Conservation (phyloP, 2,888 invertebrate species). For the Penaeus monodon region DNA sequence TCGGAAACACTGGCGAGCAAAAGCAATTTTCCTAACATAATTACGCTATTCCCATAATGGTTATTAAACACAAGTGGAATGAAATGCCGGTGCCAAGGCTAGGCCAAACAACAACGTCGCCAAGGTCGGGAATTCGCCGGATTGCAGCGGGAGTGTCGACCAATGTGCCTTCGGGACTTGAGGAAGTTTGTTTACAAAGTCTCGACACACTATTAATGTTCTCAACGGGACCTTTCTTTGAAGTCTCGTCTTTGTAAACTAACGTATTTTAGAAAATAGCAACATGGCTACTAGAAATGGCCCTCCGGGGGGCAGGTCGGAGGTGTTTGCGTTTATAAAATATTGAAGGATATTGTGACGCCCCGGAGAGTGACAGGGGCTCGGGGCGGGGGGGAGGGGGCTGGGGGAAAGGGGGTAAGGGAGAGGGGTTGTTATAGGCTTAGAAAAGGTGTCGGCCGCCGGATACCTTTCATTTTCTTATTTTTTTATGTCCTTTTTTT, state of each 20-base stretch:
- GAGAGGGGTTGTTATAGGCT: background rate
- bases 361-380: background rate
- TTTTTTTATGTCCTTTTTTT: no score
- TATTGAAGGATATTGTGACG: background rate
- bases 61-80: constrained; percentile 53
- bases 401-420: background rate
- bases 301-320: constrained; percentile 14
- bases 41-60: constrained; percentile 52
- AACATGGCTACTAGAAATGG: constrained; percentile 18
- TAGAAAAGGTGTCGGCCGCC: background rate
- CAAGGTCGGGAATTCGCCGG: background rate
- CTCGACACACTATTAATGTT: constrained; percentile 44
- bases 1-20: constrained; percentile 44
- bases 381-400: background rate
- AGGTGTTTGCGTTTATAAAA: no score
- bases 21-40: constrained; percentile 54
- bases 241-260: constrained; percentile 51
- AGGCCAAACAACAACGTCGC: background rate
- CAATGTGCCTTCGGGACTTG: no score
- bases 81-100: constrained; percentile 8
- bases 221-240: constrained; percentile 47
- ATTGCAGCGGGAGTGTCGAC: background rate
- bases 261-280: constrained; percentile 54
- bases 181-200: background rate
- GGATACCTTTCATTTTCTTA: no score